Percentiles rank a stretch among this genome's conserved stretches.
Evolutionary conservation across 2,888 invertebrate species (phyloP).

Genomic region (Drosophila villosipedis): DNA sequence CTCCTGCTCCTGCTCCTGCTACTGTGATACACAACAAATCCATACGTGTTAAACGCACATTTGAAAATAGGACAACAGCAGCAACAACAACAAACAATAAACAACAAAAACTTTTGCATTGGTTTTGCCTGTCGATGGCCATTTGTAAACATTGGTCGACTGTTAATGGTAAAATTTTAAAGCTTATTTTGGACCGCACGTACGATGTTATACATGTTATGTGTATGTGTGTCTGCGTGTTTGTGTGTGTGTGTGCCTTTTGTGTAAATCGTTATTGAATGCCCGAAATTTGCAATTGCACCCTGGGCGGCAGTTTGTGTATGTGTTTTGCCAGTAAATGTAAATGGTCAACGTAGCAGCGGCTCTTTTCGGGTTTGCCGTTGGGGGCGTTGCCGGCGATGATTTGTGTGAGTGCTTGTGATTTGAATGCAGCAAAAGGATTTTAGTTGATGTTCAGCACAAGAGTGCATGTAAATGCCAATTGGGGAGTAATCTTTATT

Average conservation of each 20-base stretch:
- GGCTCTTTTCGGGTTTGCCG: constrained; percentile 26
- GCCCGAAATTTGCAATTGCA: constrained; percentile 73
- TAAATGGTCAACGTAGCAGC: constrained; percentile 53
- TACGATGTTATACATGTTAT: constrained; percentile 8
- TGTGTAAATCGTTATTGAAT: constrained; percentile 75
- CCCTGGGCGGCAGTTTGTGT: constrained; percentile 68
- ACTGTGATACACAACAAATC: constrained; percentile 42
- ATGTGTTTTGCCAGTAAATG: constrained; percentile 43
- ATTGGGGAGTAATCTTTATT: constrained; percentile 34
- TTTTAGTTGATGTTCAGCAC: constrained; percentile 42
- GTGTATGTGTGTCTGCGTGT: neutral
- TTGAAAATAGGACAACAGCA: constrained; percentile 32
- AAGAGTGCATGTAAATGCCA: constrained; percentile 42
- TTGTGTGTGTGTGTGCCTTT: constrained; percentile 30
- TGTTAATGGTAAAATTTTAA: constrained; percentile 69
- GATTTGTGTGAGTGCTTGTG: constrained; percentile 57
- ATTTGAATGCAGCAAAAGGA: constrained; percentile 59
- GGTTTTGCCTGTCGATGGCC: constrained; percentile 39
- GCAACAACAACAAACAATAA: constrained; percentile 27
- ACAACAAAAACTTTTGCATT: constrained; percentile 5
- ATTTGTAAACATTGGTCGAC: constrained; percentile 61
- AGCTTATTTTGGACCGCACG: constrained; percentile 61
- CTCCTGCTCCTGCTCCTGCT: neutral
- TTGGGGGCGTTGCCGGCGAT: constrained; percentile 28
- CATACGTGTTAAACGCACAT: constrained; percentile 60